Evolutionary conservation across 2,113 vertebrate genomes (phyloP).

Genomic region (Hippocampus comes): DNA sequence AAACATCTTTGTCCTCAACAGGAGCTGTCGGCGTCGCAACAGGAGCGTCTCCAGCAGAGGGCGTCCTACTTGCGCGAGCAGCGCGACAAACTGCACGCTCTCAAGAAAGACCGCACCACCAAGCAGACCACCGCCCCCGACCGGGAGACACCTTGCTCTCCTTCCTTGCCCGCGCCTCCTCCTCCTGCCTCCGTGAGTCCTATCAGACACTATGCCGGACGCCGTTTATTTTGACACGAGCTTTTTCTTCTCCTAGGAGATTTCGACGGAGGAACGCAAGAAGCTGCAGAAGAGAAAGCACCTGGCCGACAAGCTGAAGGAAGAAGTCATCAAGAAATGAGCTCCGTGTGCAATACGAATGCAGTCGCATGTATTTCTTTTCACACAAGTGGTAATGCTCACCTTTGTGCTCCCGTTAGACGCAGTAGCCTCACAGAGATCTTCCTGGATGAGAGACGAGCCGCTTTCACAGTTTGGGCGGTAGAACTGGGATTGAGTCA

Average conservation of each 20-base stretch:
- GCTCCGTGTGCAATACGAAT: slow-evolving; percentile 21
- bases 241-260: slow-evolving; percentile 63
- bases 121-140: slow-evolving; percentile 42
- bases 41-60: slow-evolving; percentile 85
- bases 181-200: slow-evolving; percentile 1
- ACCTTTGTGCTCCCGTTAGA: slow-evolving; percentile 7
- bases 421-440: background rate
- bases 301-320: slow-evolving; percentile 93
- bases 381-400: slow-evolving; percentile 8
- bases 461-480: background rate
- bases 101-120: slow-evolving; percentile 77
- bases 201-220: background rate
- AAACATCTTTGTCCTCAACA: slow-evolving; percentile 36
- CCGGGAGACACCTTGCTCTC: slow-evolving; percentile 54
- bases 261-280: slow-evolving; percentile 88
- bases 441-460: background rate
- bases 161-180: slow-evolving; percentile 31
- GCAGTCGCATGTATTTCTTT: slow-evolving; percentile 36
- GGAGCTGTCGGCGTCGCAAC: slow-evolving; percentile 79
- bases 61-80: slow-evolving; percentile 89
- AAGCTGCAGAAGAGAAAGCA: slow-evolving; percentile 88
- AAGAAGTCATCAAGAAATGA: slow-evolving; percentile 95
- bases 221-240: background rate
- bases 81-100: slow-evolving; percentile 84
- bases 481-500: background rate